Evolutionary conservation across 2,797 vertebrate genomes (phyloP).

Genomic region (Martes flavigula): DNA sequence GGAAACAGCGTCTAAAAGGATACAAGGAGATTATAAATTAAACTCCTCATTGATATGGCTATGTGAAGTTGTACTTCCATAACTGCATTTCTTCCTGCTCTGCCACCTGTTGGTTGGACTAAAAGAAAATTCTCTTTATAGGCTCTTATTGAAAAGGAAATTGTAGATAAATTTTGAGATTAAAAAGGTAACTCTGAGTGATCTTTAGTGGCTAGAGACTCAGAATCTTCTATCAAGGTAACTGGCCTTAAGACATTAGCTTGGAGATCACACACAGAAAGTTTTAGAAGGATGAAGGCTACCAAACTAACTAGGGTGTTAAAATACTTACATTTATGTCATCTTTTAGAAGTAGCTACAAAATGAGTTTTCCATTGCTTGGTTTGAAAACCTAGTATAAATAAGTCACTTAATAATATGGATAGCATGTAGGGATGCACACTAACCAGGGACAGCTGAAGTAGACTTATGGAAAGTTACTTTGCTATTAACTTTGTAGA

Average conservation of each 20-base stretch:
- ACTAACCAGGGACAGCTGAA: background rate
- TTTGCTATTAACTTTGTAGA: background rate
- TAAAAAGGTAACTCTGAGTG: background rate
- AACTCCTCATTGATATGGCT: background rate
- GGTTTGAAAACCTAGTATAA: background rate
- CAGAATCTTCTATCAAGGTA: background rate
- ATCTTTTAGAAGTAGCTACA: background rate
- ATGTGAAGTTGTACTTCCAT: background rate
- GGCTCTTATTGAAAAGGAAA: background rate
- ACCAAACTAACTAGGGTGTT: background rate
- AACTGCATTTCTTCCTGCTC: background rate
- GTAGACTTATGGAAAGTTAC: background rate
- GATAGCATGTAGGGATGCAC: background rate
- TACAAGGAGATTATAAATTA: background rate
- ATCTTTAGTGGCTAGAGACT: background rate
- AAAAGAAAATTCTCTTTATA: background rate
- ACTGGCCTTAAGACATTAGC: background rate
- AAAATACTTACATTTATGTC: background rate
- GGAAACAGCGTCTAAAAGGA: background rate
- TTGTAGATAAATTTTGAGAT: background rate
- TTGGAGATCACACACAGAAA: background rate
- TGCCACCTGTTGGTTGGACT: background rate
- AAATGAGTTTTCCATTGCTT: background rate
- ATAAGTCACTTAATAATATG: background rate
- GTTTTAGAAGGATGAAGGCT: background rate